Evolutionary conservation across 2,113 vertebrate species (phyloP).

Genomic region (Synchiropus splendidus): DNA sequence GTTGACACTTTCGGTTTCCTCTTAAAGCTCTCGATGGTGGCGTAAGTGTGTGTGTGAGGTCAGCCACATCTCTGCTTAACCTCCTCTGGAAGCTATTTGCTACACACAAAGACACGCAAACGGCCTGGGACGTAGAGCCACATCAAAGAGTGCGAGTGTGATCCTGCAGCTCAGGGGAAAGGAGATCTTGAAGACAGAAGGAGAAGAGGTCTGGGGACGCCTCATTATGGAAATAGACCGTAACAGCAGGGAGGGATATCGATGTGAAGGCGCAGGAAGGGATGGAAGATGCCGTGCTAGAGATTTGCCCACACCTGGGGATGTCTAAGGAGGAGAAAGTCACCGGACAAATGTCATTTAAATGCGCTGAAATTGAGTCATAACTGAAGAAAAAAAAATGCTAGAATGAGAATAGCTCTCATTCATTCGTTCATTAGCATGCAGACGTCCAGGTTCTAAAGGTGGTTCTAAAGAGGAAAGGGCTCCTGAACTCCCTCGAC

Average conservation of each 20-base stretch:
- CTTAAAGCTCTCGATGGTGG: no score
- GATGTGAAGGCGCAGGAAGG: conserved; percentile 1
- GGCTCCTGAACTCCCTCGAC: no score
- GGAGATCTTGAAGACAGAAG: conserved; percentile 5
- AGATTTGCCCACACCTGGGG: conserved; percentile 14
- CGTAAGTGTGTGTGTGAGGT: no score
- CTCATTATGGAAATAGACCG: conserved; percentile 15
- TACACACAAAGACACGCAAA: conserved; percentile 13
- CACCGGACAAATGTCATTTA: no score
- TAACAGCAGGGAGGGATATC: not conserved
- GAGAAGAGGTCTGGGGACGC: conserved; percentile 9
- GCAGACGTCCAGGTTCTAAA: no score
- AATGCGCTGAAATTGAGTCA: no score
- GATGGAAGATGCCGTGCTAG: conserved; percentile 1
- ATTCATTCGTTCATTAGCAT: no score
- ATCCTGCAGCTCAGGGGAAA: conserved; percentile 21
- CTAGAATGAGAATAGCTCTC: no score
- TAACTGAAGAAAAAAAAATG: no score
- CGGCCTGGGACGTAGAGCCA: conserved; percentile 31
- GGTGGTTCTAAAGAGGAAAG: no score
- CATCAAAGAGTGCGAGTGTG: conserved; percentile 35
- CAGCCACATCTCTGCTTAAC: conserved; percentile 6
- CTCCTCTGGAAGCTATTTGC: conserved; percentile 16
- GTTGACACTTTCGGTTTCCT: no score
- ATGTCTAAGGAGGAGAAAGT: conserved; percentile 3